Conservation (phyloP, 2,888 invertebrate species). For the Epistrophe eligans region DNA sequence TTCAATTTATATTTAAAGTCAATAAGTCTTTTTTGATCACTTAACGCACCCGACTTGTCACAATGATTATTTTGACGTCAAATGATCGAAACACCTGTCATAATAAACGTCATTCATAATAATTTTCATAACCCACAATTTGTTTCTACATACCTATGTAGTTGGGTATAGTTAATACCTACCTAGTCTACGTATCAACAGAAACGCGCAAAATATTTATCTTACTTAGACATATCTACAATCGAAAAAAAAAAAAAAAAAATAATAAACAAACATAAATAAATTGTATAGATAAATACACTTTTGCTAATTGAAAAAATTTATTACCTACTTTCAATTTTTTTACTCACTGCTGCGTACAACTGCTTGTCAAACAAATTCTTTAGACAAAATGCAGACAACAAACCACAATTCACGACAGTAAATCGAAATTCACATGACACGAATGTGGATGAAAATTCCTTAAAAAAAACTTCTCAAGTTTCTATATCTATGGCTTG, state of each 20-base stretch:
- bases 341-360: conserved; percentile 17
- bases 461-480: conserved; percentile 66
- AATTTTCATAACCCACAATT: neutral
- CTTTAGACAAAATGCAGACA: conserved; percentile 68
- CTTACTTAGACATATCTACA: neutral
- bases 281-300: conserved; percentile 24
- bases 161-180: neutral
- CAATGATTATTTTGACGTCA: neutral
- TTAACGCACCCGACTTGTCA: neutral
- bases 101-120: neutral
- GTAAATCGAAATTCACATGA: conserved; percentile 66
- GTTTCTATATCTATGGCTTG: conserved; percentile 32
- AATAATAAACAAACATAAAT: conserved; percentile 8
- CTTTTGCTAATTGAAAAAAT: conserved; percentile 48
- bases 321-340: conserved; percentile 44
- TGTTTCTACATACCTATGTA: neutral
- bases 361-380: conserved; percentile 59
- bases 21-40: neutral
- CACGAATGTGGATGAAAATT: conserved; percentile 66
- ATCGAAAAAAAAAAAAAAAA: neutral
- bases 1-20: neutral
- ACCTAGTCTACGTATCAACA: neutral
- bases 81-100: neutral
- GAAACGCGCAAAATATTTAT: neutral
- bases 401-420: conserved; percentile 49